These are phyloP conservation scores for Ahaetulla prasina DNA, from an alignment of 2,113 vertebrate genomes.

Conservation along the genomic window DNA sequence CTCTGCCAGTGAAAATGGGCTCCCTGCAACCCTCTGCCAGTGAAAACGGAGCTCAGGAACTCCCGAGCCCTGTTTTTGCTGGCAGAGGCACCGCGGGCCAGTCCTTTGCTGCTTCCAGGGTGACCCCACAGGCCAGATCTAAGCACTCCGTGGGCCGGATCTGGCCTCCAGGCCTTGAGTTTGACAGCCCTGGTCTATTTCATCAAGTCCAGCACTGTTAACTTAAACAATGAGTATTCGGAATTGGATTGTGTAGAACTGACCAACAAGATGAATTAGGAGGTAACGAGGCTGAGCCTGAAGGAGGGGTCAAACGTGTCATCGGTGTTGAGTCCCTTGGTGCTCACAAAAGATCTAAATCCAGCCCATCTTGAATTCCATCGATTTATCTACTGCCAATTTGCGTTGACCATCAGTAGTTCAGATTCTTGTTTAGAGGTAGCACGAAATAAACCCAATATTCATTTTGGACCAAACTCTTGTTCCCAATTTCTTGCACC, in stretches of 20 bases:
- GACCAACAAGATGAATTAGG: constrained; percentile 33
- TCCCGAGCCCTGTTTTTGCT: too few relatives aligned
- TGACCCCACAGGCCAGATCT: too few relatives aligned
- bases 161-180: too few relatives aligned
- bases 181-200: neutral
- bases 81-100: too few relatives aligned
- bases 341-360: neutral
- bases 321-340: neutral
- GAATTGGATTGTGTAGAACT: constrained; percentile 39
- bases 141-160: too few relatives aligned
- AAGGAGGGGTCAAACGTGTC: neutral
- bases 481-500: neutral
- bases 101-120: too few relatives aligned
- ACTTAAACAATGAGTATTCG: constrained; percentile 36
- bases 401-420: neutral
- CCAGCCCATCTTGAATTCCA: neutral
- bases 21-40: too few relatives aligned
- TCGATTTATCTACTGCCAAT: neutral
- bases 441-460: too few relatives aligned
- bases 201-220: neutral
- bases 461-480: neutral
- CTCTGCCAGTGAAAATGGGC: too few relatives aligned
- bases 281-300: neutral
- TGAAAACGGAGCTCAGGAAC: too few relatives aligned
- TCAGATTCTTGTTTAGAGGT: neutral